Percentiles rank a stretch among this genome's conserved stretches.
Evolutionary conservation across 1,140 invertebrate species (phyloP).

Genomic region (Cyclina sinensis): DNA sequence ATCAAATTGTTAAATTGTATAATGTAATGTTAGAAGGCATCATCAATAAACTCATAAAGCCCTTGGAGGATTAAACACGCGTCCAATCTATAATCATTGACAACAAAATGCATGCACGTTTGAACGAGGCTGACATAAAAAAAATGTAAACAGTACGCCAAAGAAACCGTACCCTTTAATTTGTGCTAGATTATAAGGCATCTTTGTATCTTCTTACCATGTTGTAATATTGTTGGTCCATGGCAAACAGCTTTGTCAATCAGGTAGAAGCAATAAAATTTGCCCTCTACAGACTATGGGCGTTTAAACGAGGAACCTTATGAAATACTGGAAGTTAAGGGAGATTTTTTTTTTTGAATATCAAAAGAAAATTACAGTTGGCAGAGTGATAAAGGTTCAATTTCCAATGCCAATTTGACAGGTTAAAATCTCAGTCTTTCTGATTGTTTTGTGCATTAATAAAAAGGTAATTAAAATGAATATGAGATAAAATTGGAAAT

Average conservation of each 20-base stretch:
- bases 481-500: not conserved
- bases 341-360: conserved; percentile 10
- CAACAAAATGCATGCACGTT: conserved; percentile 43
- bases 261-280: conserved; percentile 47
- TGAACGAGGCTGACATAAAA: conserved; percentile 38
- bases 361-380: conserved; percentile 16
- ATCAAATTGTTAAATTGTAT: conserved; percentile 21
- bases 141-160: conserved; percentile 39
- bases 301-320: not conserved
- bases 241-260: conserved; percentile 5
- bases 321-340: not conserved
- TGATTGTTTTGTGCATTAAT: not conserved
- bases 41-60: conserved; percentile 17
- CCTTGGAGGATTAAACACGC: conserved; percentile 13
- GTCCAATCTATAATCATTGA: conserved; percentile 38
- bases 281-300: conserved; percentile 5
- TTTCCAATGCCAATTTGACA: not conserved
- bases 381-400: not conserved
- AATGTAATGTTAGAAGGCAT: conserved; percentile 21
- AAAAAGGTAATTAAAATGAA: conserved; percentile 14
- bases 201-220: conserved; percentile 12
- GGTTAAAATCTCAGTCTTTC: not conserved
- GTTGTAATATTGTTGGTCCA: not conserved
- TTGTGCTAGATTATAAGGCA: conserved; percentile 47
- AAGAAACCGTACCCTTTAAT: conserved; percentile 39